Base-by-base conservation (phyloP, 2,797 vertebrate species). In the Peromyscus attwateri region DNA sequence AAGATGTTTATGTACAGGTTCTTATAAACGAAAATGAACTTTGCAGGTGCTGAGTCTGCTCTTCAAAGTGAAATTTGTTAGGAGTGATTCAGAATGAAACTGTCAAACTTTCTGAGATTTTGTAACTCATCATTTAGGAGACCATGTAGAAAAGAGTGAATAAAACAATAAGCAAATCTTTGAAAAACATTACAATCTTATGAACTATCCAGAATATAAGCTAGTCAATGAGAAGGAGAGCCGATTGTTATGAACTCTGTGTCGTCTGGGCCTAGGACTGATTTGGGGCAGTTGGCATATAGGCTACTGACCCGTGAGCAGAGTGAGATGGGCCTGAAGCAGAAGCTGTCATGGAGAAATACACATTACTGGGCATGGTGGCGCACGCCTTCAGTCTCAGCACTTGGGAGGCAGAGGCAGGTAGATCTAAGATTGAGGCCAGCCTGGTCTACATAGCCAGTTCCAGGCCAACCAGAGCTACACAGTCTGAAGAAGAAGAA, bases 51-150 rank as follows among this genome's bases (percentile, higher is more conserved):
- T 2, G 27, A 73, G 31, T 88, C 49, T 27, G 16, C 66, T 52
- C 80, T 97, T 88, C 66, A 73, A 92, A 70, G 46, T 52, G 46
- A 89, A 73, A 88, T 75, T n/a, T 77, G 52, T 83, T 79, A 71
- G 25, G 60, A 46, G 52, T 13, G 2, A 71, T 19, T 71, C 70
- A 79, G 46, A 91, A 40, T 25, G 5, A 40, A 64, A 85, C 34
- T 10, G 66, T 46, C 68, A 77, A 92, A 83, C 25, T 43, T 40
- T 77, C 62, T n/a, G 31, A 57, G 29, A 40, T 55, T 73, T 71
- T 62, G 13, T 29, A 31, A 13, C 14, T 80, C 1, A 0, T 87
- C 70, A 23, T 84, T 76, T 81, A 57, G 66, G 66, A 37, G 27
- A 5, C 34, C 8, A 49, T 3, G 1, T 40, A 46, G 60, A 49